Percentiles rank a stretch among this genome's conserved stretches.
phyloP scores from a whole-genome alignment of 2,797 vertebrate species.

The Cryptoprocta ferox region DNA sequence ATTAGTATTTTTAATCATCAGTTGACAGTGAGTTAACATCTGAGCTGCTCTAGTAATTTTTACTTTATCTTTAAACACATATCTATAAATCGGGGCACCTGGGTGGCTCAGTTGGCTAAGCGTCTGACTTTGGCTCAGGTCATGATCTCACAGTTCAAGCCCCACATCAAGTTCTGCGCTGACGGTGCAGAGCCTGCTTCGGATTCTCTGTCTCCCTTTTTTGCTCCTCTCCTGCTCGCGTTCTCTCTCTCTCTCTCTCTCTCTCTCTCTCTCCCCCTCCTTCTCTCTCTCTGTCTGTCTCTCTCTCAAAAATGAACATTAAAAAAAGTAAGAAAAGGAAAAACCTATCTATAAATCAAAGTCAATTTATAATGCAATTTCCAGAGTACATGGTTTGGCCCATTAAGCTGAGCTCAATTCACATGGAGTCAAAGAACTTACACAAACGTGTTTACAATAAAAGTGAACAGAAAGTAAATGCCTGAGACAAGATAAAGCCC shows the following conservation, averaged over 20 bases:
- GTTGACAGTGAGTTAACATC: not conserved
- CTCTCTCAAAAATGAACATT: too few species aligned
- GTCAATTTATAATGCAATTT: not conserved
- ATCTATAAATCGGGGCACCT: not conserved
- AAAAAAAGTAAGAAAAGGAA: too few species aligned
- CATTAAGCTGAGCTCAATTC: not conserved
- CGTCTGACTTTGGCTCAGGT: too few species aligned
- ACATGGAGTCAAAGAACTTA: not conserved
- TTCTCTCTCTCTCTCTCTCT: too few species aligned
- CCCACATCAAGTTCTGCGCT: too few species aligned
- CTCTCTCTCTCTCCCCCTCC: too few species aligned
- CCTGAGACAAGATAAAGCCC: not conserved
- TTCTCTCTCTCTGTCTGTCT: too few species aligned
- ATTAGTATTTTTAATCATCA: not conserved
- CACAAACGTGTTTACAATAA: not conserved
- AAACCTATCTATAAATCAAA: not conserved
- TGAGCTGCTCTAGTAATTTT: not conserved
- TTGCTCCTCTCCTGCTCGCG: too few species aligned
- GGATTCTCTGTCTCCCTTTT: too few species aligned
- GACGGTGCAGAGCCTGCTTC: too few species aligned
- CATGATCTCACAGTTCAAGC: too few species aligned
- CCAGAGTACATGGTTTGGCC: not conserved
- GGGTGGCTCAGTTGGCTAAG: too few species aligned
- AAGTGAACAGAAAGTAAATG: constrained; percentile 13
- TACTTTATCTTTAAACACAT: not conserved